Evolutionary conservation across 92 coral and sea anemone genomes (phyloP), one percentile per base, ranked within the genome.

Genomic region (Micromussa lordhowensis): DNA sequence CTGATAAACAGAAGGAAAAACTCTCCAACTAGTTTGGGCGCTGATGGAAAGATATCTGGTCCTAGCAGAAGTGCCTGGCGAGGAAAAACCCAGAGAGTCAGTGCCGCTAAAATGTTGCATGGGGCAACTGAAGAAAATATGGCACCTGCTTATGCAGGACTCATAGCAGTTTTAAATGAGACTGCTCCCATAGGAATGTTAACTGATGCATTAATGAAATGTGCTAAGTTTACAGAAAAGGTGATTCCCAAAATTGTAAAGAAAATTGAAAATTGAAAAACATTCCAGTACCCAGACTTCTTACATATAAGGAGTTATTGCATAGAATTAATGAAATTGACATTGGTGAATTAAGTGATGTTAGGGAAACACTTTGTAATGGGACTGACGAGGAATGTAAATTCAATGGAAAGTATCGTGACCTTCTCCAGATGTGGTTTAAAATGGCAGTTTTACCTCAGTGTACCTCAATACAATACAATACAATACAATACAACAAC

Each of bases 181-280:
- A 58, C 44, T 44, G 85, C 84, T 14, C 75, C 90, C 12, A 28
- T 86, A 19, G n/a, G 53, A 61, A 70, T 32, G 70, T 26, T 77
- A 68, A 40, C 73, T 18, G 68, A 38, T 8, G 11, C 54, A 64
- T 29, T 91, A 40, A 61, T 63, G 18, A 87, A 82, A 48, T 91
- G 91, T 73, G 78, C 82, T 57, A 82, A 68, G 53, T 72, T 91
- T 84, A 86, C 49, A 29, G 58, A 81, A 26, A 87, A 87, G 66
- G 91, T 83, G 49, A 87, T 91, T 83, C 89, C 94, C 36, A 82
- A 82, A 40, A n/a, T 86, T 82, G 88, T 77, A 91, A 87, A 38
- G 58, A n/a, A n/a, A n/a, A n/a, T n/a, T n/a, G n/a, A n/a, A n/a
- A n/a, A n/a, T n/a, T 40, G 48, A 40, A 40, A 40, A 40, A 35